Evolutionary conservation across 2,113 vertebrate species (phyloP), one percentile per base, ranked within the genome.

Genomic region (Passer domesticus): DNA sequence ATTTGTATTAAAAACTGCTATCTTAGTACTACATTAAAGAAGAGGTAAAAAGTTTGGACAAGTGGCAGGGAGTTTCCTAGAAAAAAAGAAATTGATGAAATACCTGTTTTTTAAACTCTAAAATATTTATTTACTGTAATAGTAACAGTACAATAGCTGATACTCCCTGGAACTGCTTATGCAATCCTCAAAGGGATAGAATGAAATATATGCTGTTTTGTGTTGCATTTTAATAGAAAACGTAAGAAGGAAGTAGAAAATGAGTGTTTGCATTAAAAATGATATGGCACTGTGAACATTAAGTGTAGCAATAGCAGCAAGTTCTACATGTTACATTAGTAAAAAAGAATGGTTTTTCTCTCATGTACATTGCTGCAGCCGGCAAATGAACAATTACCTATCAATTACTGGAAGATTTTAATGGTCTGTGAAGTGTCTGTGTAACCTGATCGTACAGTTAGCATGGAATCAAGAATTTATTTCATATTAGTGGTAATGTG

Each of bases 181-280:
- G 83, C 91, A 97, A 93, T 90, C 80, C 97, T 98, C 97, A 97
- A 16, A 95, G 96, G 97, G 68, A 68, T 81, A 56, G 80, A 92
- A 95, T 95, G 79, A 97, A 97, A 96, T 92, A 77, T 96, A 66
- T 94, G 90, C 92, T 98, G 96, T 88, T 98, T 96, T 90, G 80
- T 96, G 92, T 97, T 97, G 87, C 90, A 92, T 97, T 97, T 94
- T 97, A 96, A 96, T 97, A 92, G 93, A 88, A 98, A 97, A 95
- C 93, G 70, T 91, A 95, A 96, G 90, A 96, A 95, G 93, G 89
- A 96, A 92, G 85, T 92, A 95, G 94, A 96, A 98, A 97, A 98
- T 97, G 94, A 98, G 95, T 97, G 97, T 97, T 97, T 98, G 95
- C 96, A 95, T 98, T 98, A 97, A 97, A 98, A 97, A 97, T 97